A percentile compares a stretch with the other conserved stretches of the same genome.
phyloP scores from a whole-genome alignment of 1,140 invertebrate species.

The Drosophila lini region DNA sequence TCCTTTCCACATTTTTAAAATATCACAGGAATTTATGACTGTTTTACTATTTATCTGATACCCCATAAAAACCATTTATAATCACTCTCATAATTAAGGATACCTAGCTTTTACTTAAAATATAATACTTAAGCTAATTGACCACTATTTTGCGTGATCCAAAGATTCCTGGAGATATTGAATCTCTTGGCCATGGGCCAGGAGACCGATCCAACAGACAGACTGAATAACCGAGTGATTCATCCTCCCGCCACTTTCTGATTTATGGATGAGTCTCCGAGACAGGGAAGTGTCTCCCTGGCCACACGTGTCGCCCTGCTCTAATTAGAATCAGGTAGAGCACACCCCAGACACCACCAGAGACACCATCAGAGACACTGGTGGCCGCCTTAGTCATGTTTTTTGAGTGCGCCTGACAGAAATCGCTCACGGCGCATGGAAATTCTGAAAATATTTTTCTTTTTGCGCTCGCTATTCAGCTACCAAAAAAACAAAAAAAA shows the following conservation, averaged over 20 bases:
- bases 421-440: conserved; percentile 70
- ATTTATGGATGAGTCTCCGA: conserved; percentile 64
- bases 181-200: conserved; percentile 19
- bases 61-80: neutral
- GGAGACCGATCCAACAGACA: neutral
- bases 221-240: conserved; percentile 25
- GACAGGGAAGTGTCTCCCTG: conserved; percentile 22
- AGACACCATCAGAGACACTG: conserved; percentile 29
- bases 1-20: neutral
- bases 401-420: conserved; percentile 37
- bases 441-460: conserved; percentile 66
- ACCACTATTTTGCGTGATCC: neutral
- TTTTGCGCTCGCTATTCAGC: conserved; percentile 61
- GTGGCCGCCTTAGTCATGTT: conserved; percentile 52
- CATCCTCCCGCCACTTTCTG: conserved; percentile 22
- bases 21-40: neutral
- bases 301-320: conserved; percentile 61
- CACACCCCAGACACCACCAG: conserved; percentile 32
- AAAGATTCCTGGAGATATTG: conserved; percentile 10
- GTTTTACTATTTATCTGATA: neutral
- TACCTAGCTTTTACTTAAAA: neutral
- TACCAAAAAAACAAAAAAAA: neutral
- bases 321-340: conserved; percentile 62
- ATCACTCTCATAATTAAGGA: no score
- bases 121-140: neutral